These are phyloP conservation scores for Chrysolophus pictus DNA, from an alignment of 2,797 vertebrate species.

Conservation along the genomic window DNA sequence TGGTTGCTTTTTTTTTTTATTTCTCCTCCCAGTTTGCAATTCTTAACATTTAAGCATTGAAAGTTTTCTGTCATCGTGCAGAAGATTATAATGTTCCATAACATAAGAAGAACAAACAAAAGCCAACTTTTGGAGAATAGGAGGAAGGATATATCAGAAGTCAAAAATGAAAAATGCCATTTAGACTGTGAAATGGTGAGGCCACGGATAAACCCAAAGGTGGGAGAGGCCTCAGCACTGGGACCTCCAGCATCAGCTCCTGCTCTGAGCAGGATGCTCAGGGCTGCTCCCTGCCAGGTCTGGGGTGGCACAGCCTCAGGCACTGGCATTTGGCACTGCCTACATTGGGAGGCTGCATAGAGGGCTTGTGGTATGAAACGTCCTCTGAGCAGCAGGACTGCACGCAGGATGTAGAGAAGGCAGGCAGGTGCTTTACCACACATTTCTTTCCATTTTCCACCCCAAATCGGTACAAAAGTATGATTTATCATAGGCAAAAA, in stretches of 20 bases:
- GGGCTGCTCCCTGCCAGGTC: not conserved
- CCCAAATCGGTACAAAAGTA: not conserved
- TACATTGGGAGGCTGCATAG: fast-evolving
- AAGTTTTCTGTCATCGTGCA: not conserved
- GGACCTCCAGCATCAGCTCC: not conserved
- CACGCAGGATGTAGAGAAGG: fast-evolving
- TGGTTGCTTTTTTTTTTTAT: no score
- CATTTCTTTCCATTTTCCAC: not conserved
- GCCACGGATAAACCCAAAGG: fast-evolving
- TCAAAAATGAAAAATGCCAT: not conserved
- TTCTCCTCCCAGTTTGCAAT: not conserved
- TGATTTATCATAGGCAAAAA: not conserved
- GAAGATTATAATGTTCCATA: not conserved
- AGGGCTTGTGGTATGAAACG: not conserved
- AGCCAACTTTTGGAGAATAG: not conserved
- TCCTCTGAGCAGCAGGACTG: not conserved
- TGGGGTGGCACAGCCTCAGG: not conserved
- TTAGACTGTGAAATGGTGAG: not conserved
- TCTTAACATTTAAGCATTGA: not conserved
- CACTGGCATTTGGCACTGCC: fast-evolving
- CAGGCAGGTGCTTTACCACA: not conserved
- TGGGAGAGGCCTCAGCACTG: not conserved
- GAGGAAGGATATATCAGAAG: fast-evolving
- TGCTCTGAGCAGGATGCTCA: not conserved
- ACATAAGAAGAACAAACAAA: not conserved